These are phyloP conservation scores for Stichodactyla helianthus DNA, from an alignment of 64 coral and sea anemone genomes.

Conservation along the genomic window DNA sequence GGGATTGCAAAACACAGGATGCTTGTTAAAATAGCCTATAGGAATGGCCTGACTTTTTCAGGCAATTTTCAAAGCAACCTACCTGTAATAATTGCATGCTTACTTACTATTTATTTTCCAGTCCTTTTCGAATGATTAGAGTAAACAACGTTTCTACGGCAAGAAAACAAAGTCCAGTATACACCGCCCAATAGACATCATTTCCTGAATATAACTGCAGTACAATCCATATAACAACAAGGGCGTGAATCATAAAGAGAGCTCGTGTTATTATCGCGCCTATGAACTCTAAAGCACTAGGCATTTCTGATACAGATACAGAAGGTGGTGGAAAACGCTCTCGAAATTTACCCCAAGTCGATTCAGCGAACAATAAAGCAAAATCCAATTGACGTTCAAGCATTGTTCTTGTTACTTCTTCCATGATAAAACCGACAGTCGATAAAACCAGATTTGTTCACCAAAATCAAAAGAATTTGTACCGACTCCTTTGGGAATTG, in stretches of 20 bases:
- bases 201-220: conserved; percentile 3
- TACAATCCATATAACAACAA: conserved; percentile 16
- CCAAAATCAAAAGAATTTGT: not conserved
- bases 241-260: conserved; percentile 9
- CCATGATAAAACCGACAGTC: not conserved
- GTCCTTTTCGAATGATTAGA: conserved; percentile 31
- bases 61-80: not conserved
- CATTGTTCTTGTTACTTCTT: not conserved
- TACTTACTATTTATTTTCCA: conserved; percentile 44
- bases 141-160: conserved; percentile 25
- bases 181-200: conserved; percentile 5
- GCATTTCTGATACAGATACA: conserved; percentile 15
- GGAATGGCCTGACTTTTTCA: not conserved
- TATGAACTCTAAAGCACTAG: conserved; percentile 15
- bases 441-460: not conserved
- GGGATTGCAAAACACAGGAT: not conserved
- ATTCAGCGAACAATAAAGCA: not conserved
- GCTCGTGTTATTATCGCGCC: conserved; percentile 33
- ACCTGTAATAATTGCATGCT: not conserved
- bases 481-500: not conserved
- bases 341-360: not conserved
- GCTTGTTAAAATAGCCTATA: not conserved
- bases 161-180: conserved; percentile 19
- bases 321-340: not conserved
- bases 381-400: not conserved